Evolutionary conservation across 2,888 invertebrate species (phyloP).

Genomic region (Caradrina kadenii): DNA sequence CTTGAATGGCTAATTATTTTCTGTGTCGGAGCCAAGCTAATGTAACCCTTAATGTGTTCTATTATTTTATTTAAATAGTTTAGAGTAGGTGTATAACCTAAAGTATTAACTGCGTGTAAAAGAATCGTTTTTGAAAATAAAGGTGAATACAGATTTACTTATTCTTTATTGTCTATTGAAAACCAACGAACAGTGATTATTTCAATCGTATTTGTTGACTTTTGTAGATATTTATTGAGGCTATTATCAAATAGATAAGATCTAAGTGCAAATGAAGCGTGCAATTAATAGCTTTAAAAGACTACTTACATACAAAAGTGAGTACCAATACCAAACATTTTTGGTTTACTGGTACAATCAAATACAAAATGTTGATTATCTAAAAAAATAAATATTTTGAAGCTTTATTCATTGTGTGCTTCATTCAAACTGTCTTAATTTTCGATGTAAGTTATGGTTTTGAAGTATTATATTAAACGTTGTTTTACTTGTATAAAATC

Average conservation of each 20-base stretch:
- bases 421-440: not conserved
- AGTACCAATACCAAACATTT: too few species aligned
- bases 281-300: slow-evolving; percentile 15
- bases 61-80: too few species aligned
- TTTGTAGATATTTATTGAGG: not conserved
- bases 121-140: not conserved
- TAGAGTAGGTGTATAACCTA: not conserved
- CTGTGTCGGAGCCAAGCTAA: too few species aligned
- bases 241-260: not conserved
- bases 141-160: not conserved
- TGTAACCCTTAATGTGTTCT: too few species aligned
- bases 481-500: not conserved
- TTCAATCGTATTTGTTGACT: not conserved
- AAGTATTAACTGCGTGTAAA: not conserved
- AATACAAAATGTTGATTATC: too few species aligned
- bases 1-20: too few species aligned
- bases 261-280: not conserved
- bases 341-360: too few species aligned
- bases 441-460: slow-evolving; percentile 2
- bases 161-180: not conserved
- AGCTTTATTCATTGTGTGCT: too few species aligned
- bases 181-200: not conserved
- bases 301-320: too few species aligned
- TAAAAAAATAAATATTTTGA: too few species aligned
- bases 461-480: slow-evolving; percentile 18